Percentiles rank a stretch among this genome's conserved stretches.
phyloP scores from a whole-genome alignment of 2,888 invertebrate species.

The Branchellion lobata region DNA sequence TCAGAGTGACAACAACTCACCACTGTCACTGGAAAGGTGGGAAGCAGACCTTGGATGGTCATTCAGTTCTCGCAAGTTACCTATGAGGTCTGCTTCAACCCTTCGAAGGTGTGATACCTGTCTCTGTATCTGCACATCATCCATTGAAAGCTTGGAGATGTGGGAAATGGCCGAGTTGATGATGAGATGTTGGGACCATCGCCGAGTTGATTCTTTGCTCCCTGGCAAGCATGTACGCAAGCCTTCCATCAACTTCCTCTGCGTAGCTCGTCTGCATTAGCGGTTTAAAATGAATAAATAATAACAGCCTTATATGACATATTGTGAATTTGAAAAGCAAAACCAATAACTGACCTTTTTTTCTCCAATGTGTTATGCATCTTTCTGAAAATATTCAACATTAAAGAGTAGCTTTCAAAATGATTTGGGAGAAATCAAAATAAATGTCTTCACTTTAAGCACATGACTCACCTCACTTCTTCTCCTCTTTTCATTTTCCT shows the following conservation, averaged over 20 bases:
- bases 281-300: not conserved
- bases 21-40: constrained; percentile 1
- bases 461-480: not conserved
- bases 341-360: not conserved
- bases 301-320: not conserved
- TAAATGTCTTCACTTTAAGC: too few species aligned
- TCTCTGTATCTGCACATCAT: not conserved
- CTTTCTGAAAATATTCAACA: not conserved
- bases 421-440: too few species aligned
- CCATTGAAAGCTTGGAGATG: not conserved
- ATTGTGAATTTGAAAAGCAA: not conserved
- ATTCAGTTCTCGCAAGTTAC: not conserved
- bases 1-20: too few species aligned
- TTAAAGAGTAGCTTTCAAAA: too few species aligned
- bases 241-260: not conserved
- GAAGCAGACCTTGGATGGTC: not conserved
- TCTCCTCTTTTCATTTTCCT: not conserved
- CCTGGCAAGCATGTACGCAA: not conserved
- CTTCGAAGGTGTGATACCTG: not conserved
- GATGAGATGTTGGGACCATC: not conserved
- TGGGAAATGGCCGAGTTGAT: constrained; percentile 10
- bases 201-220: not conserved
- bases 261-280: not conserved
- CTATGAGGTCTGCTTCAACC: not conserved
- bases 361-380: constrained; percentile 16